Evolutionary conservation across 2,888 invertebrate genomes (phyloP), one percentile per base, ranked within the genome.

Genomic region (Pandemis heparana): DNA sequence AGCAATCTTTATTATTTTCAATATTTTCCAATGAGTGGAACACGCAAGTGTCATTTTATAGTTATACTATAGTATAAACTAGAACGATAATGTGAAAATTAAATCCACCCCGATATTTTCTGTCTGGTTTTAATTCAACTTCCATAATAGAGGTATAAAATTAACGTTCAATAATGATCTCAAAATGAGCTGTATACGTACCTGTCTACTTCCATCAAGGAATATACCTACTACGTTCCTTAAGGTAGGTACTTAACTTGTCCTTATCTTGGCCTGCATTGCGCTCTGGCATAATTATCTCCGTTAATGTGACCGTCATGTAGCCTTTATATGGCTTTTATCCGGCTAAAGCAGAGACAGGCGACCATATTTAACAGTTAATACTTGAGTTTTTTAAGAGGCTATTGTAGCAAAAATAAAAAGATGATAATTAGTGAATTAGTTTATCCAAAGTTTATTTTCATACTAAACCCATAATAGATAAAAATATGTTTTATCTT

Each of bases 251-350:
- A 69, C 23, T 61, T 68, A 72, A 62, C 64, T 69, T 69, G 43
- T 69, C 63, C 64, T 69, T 73, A 63, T 68, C 72, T 69, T 64
- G 39, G 43, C n/a, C 48, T 63, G 62, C 67, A 66, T 71, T 48
- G 53, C 46, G 68, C 62, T 43, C 66, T 14, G 71, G 16, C 16
- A 43, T 73, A 69, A 73, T 72, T 48, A 48, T 73, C 39, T 63
- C 46, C 38, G 59, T 73, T 69, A 69, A 67, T 63, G 68, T 39
- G 59, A 32, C 43, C 48, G 69, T 23, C 59, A 39, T 53, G 67
- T 23, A 43, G 60, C 14, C 46, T 48, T 23, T 64, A 64, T 73
- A 73, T 48, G 68, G 68, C 63, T 32, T 61, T 68, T 51, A 32
- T 59, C 32, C 39, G 46, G 48, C 48, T 48, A 16, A 38, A 51